Evolutionary conservation across 2,113 vertebrate genomes (phyloP), one percentile per base, ranked within the genome.

Genomic region (Argyrosomus japonicus): DNA sequence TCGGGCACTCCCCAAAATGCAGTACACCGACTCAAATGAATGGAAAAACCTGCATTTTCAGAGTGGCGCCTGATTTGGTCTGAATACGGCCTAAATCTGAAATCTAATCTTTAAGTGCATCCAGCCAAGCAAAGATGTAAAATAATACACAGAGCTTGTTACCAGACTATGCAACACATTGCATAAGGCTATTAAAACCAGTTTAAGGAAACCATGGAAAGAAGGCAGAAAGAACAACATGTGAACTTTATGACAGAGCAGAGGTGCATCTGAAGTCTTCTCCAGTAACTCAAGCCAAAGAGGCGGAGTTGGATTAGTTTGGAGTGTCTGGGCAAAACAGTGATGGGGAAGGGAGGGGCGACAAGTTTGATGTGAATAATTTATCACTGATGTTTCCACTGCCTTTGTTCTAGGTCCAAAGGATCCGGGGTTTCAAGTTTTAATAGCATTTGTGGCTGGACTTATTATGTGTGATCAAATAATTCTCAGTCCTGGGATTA

Each of bases 381-480:
- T 95, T 89, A 96, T 94, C 77, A 93, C 72, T 82, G 75, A 83
- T 93, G 92, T 93, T 91, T 93, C 89, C 29, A 75, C 77, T 88
- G 79, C 83, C 94, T 95, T 95, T 95, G 93, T 95, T 95, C 92
- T 93, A 15, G 19, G 79, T 93, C 93, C 92, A 95, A 92, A 91
- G 81, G 89, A 94, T 90, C 83, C 47, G 62, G 36, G 75, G 89
- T 90, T 93, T 94, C 93, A 89, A 91, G 91, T 89, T 94, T 93
- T 94, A 91, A 92, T 92, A 92, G 86, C 87, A 87, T 93, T 93
- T 94, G 90, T 93, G 92, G 90, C 91, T 88, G 87, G 88, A 94
- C 85, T 92, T 94, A 92, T 95, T 94, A 94, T 87, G 88, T 80
- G 79, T 94, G 89, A 95, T 94, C 93, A 95, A 95, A 94, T 94